phyloP scores from a whole-genome alignment of 2,113 vertebrate genomes.

The Neotragus moschatus region DNA sequence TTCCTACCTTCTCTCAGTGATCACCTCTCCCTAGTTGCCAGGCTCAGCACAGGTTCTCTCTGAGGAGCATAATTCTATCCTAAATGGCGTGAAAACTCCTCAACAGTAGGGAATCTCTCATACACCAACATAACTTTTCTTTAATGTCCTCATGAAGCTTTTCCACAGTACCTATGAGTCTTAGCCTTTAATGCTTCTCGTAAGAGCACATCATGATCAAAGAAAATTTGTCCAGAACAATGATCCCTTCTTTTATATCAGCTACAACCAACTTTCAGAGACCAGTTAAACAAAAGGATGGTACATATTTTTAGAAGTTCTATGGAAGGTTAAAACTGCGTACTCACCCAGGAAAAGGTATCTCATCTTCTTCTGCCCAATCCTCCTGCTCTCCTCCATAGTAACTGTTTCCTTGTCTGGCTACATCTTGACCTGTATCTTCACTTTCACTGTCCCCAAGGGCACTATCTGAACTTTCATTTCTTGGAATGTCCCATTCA shows the following conservation, averaged over 20 bases:
- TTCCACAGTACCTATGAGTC: neutral
- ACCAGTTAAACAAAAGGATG: slow-evolving; percentile 43
- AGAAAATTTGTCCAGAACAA: neutral
- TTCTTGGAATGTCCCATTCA: slow-evolving; percentile 99
- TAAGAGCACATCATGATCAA: neutral
- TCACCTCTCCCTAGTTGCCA: neutral
- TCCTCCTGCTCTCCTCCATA: slow-evolving; percentile 89
- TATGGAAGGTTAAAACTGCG: neutral
- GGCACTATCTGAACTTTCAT: slow-evolving; percentile 98
- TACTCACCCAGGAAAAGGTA: slow-evolving; percentile 94
- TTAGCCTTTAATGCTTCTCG: neutral
- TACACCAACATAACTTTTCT: neutral
- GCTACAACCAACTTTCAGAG: slow-evolving; percentile 48
- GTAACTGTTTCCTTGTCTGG: slow-evolving; percentile 77
- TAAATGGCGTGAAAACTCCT: slow-evolving; percentile 16
- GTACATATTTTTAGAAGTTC: neutral
- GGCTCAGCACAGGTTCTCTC: neutral
- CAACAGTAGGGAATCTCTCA: neutral
- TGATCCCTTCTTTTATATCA: slow-evolving; percentile 25
- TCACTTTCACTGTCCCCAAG: slow-evolving; percentile 98
- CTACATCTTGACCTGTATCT: slow-evolving; percentile 85
- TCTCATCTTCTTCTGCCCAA: slow-evolving; percentile 95
- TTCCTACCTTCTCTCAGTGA: neutral
- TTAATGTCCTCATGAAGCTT: neutral
- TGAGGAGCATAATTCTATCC: neutral